Percentiles rank a stretch among this genome's conserved stretches.
Conservation (phyloP, 2,888 invertebrate species). For the Pseudococcus jackbeardsleyi region DNA sequence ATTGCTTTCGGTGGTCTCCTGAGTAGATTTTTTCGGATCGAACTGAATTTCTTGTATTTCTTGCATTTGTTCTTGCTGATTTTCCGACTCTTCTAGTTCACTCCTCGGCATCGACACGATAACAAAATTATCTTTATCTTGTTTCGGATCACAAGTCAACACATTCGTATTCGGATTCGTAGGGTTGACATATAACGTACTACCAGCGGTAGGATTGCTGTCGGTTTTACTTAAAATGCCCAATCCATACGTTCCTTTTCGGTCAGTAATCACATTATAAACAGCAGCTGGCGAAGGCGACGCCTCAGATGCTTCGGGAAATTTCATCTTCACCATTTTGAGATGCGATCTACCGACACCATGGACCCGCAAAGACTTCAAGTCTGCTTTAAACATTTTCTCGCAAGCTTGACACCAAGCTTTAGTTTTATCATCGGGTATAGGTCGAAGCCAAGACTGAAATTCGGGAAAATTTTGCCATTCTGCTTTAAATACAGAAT, state of each 20-base stretch:
- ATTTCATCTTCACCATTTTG: conserved; percentile 65
- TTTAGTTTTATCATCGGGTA: conserved; percentile 66
- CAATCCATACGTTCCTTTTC: conserved; percentile 66
- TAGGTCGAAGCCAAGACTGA: conserved; percentile 66
- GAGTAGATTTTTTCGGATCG: conserved; percentile 33
- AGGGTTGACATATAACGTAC: conserved; percentile 66
- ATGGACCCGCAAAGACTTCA: conserved; percentile 66
- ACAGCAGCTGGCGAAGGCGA: conserved; percentile 65
- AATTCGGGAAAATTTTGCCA: conserved; percentile 67
- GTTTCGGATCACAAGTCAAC: conserved; percentile 64
- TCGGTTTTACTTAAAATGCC: conserved; percentile 66
- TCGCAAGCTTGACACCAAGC: conserved; percentile 67
- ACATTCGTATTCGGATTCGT: conserved; percentile 66
- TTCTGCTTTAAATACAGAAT: conserved; percentile 64
- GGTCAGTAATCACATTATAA: conserved; percentile 66
- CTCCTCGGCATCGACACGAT: conserved; percentile 62
- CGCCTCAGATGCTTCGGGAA: conserved; percentile 65
- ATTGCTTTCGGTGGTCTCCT: neutral
- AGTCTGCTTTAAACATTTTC: conserved; percentile 66
- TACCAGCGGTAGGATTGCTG: conserved; percentile 65
- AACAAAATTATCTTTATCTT: conserved; percentile 64
- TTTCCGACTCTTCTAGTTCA: conserved; percentile 50
- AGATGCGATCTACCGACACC: conserved; percentile 66
- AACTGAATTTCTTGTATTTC: conserved; percentile 27
- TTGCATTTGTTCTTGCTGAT: conserved; percentile 56